Evolutionary conservation across 2,797 vertebrate species (phyloP), one percentile per base, ranked within the genome.

Genomic region (Dendrocincla tyrannina): DNA sequence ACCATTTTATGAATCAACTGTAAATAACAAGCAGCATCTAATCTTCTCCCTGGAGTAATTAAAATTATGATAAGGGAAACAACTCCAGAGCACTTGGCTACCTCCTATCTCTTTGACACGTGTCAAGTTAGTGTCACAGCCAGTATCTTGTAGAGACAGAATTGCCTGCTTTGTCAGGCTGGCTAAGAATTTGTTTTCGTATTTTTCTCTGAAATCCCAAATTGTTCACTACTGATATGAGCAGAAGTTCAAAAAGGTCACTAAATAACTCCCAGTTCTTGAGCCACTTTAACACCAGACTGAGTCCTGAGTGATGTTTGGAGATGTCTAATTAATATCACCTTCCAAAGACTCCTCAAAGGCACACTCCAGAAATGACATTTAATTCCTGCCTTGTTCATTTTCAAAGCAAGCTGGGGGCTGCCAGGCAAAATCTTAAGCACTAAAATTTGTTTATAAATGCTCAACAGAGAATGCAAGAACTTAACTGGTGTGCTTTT

Each of bases 21-120:
- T 93, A 92, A 93, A 96, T 94, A 91, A 95, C 75, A 83, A 83
- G 88, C 81, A 88, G 9, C 39, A 88, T 94, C 81, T 91, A 92
- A 96, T 96, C 89, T 95, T 89, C 62, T 95, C 90, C 85, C 94
- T 84, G 35, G 96, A 90, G 85, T 91, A 96, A 97, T 97, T 96
- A 93, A 93, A 77, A 86, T 75, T 81, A 73, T 93, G 89, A 91
- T 95, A 96, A 67, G 77, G 42, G 46, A 94, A 95, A 86, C 13
- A 81, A 52, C 79, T 91, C 62, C 39, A 49, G 62, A 95, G 47
- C 58, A 86, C 76, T 93, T 91, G 89, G 85, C 62, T 95, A 92
- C 62, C 69, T 94, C 41, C 75, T 81, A 37, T 79, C 68, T 91
- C 82, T 50, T 76, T 91, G 92, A 94, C 76, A 77, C 3, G 0